These are phyloP conservation scores for Porites divaricata DNA, from an alignment of 92 coral and sea anemone genomes.

Conservation along the genomic window DNA sequence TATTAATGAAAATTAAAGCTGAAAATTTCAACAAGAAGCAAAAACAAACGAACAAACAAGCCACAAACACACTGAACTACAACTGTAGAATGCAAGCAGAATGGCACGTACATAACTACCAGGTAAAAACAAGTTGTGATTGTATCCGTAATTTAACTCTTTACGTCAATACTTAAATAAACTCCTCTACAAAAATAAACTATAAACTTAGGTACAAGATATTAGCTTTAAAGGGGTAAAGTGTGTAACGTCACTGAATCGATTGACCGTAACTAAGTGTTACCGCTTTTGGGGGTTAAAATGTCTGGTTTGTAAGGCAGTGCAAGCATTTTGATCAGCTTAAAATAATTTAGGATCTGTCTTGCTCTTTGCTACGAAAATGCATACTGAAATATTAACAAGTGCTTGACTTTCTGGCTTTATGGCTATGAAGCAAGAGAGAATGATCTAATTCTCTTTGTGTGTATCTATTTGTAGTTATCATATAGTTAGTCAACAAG, in stretches of 20 bases:
- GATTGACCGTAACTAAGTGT: too few species aligned
- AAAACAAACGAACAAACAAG: background rate
- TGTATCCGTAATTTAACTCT: background rate
- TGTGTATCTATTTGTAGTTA: too few species aligned
- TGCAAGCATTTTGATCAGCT: too few species aligned
- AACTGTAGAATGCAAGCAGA: background rate
- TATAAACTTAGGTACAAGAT: background rate
- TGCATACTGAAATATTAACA: conserved; percentile 3
- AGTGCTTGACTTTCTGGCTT: conserved; percentile 1
- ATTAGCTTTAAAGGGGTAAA: background rate
- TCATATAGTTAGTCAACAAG: background rate
- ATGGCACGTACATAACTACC: background rate
- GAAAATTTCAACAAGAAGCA: background rate
- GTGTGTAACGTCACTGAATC: background rate
- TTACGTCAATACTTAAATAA: background rate
- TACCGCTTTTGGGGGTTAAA: background rate
- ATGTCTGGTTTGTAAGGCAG: background rate
- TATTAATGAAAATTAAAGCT: too few species aligned
- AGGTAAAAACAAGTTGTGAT: background rate
- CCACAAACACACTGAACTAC: background rate
- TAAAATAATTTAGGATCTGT: background rate
- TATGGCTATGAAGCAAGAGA: background rate
- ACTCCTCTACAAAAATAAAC: background rate
- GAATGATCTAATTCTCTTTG: too few species aligned
- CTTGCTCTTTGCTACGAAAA: background rate